These are phyloP conservation scores for Ovis canadensis DNA, from an alignment of 2,113 vertebrate genomes.

Conservation along the genomic window DNA sequence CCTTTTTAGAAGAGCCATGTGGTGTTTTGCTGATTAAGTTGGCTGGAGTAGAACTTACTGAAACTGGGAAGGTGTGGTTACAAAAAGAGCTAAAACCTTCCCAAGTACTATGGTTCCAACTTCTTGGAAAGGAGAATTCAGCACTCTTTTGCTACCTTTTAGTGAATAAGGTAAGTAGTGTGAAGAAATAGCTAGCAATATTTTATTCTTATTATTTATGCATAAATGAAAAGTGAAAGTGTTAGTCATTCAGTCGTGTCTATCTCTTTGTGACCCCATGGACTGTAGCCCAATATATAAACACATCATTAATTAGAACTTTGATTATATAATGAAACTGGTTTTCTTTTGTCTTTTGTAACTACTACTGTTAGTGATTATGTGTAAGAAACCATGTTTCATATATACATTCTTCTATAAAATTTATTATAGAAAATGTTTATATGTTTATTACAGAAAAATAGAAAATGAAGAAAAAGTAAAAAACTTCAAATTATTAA, in stretches of 20 bases:
- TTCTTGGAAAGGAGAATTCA: slow-evolving; percentile 85
- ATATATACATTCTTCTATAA: not conserved
- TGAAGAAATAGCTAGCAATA: not conserved
- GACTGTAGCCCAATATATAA: not conserved
- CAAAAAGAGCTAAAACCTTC: slow-evolving; percentile 79
- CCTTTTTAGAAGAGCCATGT: slow-evolving; percentile 76
- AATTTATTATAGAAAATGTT: not conserved
- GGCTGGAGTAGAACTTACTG: slow-evolving; percentile 90
- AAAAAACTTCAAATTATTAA: too few species aligned
- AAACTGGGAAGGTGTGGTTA: slow-evolving; percentile 84
- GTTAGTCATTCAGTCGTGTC: not conserved
- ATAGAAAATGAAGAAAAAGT: too few species aligned
- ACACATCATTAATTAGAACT: not conserved
- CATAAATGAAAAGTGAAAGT: not conserved
- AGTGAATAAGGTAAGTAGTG: slow-evolving; percentile 82
- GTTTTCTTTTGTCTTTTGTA: not conserved
- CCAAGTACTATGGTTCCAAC: slow-evolving; percentile 89
- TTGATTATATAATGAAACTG: not conserved
- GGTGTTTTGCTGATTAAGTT: slow-evolving; percentile 84
- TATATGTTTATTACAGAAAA: too few species aligned
- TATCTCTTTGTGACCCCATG: not conserved
- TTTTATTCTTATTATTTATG: not conserved
- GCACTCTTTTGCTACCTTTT: slow-evolving; percentile 88
- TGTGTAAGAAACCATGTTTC: not conserved
- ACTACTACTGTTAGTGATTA: not conserved